Base-by-base conservation (phyloP, 2,797 vertebrate genomes). In the Loris lydekkerianus region DNA sequence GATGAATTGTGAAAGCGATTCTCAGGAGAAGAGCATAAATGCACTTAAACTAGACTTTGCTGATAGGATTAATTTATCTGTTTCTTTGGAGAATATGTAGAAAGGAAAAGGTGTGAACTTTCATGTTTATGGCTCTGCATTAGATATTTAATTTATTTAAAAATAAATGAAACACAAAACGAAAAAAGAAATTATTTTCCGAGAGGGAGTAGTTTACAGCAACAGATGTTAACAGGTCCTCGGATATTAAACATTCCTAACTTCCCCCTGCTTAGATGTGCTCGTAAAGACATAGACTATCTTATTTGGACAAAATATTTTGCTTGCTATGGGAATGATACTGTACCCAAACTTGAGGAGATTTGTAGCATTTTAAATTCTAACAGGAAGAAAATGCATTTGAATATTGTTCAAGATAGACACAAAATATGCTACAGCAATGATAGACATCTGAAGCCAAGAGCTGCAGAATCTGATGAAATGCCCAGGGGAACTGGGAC, bases 391-490 rank as follows among this genome's bases (percentile, higher is more conserved):
- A 73, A 84, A 89, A 89, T 21, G 23, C 18, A 76, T 93, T 92
- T 92, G 49, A 77, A 86, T 89, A 20, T 77, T 95, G 17, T 18
- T 82, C 43, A 80, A 31, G 29, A 11, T n/a, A 94, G 65, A 83
- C 37, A 46, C 43, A 73, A 80, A 92, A 73, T 63, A 29, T 63
- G 15, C 49, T 91, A 1, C 31, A 75, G 31, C 27, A 63, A 67
- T 75, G 43, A 70, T 80, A 85, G 20, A n/a, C 18, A 96, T 80
- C 83, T 61, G n/a, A 94, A 75, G 34, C 73, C 78, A 94, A 86
- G 63, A 78, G 88, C 43, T 86, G 11, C 3, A 81, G 61, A 88
- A 85, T n/a, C 46, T 82, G 46, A 93, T 67, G 4, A 8, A 82
- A 92, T 56, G 10, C 25, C 63, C n/a, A 89, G 93, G n/a, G 46